Evolutionary conservation across 2,888 invertebrate genomes (phyloP), one percentile per base, ranked within the genome.

Genomic region (Apamea anceps): DNA sequence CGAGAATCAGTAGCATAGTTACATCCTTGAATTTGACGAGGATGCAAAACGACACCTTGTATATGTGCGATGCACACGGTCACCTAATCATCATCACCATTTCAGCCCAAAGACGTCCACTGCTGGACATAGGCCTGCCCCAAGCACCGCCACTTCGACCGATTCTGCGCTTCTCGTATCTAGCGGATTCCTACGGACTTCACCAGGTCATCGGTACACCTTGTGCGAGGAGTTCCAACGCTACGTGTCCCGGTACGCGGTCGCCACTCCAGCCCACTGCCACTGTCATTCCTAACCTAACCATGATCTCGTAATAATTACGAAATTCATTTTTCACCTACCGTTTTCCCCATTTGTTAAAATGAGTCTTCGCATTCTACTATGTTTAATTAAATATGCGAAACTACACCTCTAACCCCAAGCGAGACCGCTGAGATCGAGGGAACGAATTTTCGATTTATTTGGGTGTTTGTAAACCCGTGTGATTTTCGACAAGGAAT

Each of bases 401-500:
- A 28, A 37, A 18, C 12, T 21, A 48, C 54, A 54, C 10, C 5
- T 57, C 0, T 67, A 21, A 21, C 7, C 28, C 13, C 60, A 81
- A 74, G 42, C 42, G n/a, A 15, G n/a, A n/a, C 13, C 60, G 37
- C 15, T 15, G n/a, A 62, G 45, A 75, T 32, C 10, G 54, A 75
- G n/a, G 67, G 28, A 62, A 37, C 25, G 32, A 28, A 75, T 62
- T 63, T 37, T 45, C 25, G 10, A 82, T 68, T 75, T 32, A 75
- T 37, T 68, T 32, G 37, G 18, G 62, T 54, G 51, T 82, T 82
- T 63, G 54, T 82, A 21, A 63, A 6, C 37, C 54, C 67, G 18
- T 68, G 28, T 82, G 68, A 37, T 82, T 73, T 73, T 48, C 37
- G 25, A 62, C 66, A 51, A 67, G n/a, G 15, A 74, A 60, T 48